Evolutionary conservation across 1,140 invertebrate genomes (phyloP), one percentile per base, ranked within the genome.

Genomic region (Penaeus indicus): DNA sequence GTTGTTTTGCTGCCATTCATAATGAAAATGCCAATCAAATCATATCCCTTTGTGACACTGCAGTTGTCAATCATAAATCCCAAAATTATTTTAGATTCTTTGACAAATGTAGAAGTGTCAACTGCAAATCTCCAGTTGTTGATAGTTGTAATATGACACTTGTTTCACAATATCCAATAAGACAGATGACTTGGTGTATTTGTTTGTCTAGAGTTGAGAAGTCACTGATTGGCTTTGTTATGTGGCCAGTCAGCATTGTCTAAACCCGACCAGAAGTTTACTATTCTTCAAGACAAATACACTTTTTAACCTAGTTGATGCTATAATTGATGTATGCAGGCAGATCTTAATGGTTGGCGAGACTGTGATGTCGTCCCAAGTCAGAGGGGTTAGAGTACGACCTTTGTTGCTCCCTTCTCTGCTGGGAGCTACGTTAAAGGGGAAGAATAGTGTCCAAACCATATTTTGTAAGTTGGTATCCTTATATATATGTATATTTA

Each of bases 381-480:
- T 54, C 67, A 62, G 54, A 47, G 67, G 67, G 67, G 67, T 72
- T 27, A 21, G 18, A 47, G 54, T 13, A 22, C 3, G 77, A 79
- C 42, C 77, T 79, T 79, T 79, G 11, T 79, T 47, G 77, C 32
- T 47, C 21, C 77, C 19, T 54, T 79, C 54, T 25, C 77, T 79
- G 54, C 54, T 79, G 77, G 42, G 77, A 79, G 77, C 54, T 80
- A 38, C 47, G 47, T 25, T 47, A 80, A 47, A 80, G 7, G 67
- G 67, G 69, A 54, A 84, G 47, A 84, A 84, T 84, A 75, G 82
- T 85, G 84, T 86, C 84, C 84, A 86, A 86, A 86, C 61, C 77
- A 61, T 86, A 79, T 64, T 78, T 86, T 63, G 72, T 78, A 86
- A 79, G 84, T 79, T 79, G 25, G 27, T 86, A 78, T 62, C 38